Evolutionary conservation across 2,888 invertebrate genomes (phyloP).

Genomic region (Tetranychus truncatus): DNA sequence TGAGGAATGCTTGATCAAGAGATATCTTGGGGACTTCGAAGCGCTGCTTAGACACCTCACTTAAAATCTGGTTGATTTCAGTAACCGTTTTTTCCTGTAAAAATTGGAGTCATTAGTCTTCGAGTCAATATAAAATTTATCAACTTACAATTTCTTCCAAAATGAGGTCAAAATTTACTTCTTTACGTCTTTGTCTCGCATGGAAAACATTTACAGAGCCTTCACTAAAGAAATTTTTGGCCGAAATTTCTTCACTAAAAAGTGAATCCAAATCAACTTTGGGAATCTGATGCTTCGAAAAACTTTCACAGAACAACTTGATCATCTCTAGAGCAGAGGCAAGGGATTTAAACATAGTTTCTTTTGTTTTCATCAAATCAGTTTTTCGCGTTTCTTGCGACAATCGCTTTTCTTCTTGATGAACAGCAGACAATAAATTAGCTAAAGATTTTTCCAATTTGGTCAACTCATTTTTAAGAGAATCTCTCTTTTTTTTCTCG

Average conservation of each 20-base stretch:
- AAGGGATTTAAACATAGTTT: background rate
- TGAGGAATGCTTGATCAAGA: background rate
- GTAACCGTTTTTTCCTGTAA: background rate
- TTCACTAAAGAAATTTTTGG: background rate
- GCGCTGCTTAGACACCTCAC: background rate
- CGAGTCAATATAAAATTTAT: background rate
- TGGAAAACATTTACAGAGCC: background rate
- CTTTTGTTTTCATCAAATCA: background rate
- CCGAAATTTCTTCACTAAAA: background rate
- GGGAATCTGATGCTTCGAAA: background rate
- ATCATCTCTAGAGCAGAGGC: background rate
- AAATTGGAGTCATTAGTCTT: background rate
- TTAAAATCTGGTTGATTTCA: background rate
- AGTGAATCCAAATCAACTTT: background rate
- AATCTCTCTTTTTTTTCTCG: background rate
- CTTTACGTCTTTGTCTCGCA: background rate
- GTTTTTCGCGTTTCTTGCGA: background rate
- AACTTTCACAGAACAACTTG: background rate
- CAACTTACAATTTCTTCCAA: background rate
- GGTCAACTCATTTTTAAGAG: background rate
- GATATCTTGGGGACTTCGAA: background rate
- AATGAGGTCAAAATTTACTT: background rate
- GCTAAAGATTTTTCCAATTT: background rate
- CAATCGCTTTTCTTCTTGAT: background rate
- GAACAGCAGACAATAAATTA: background rate